Evolutionary conservation across 2,888 invertebrate species (phyloP), one percentile per base, ranked within the genome.

Genomic region (Tridacna crocea): DNA sequence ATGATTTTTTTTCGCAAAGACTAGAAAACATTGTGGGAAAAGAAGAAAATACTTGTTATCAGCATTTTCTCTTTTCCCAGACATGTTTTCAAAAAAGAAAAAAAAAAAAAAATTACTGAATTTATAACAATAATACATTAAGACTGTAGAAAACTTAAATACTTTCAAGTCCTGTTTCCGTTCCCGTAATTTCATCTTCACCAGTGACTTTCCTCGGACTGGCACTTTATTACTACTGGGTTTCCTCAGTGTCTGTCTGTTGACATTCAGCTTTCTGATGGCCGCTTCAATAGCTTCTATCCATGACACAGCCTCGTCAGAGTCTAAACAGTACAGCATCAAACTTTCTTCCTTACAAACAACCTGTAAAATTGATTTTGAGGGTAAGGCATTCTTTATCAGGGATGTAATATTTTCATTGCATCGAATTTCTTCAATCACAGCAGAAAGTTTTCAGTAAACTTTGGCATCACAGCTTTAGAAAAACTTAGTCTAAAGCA

Each of bases 161-260:
- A 91, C 91, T 90, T 88, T 87, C 0, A 85, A 74, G 19, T 89
- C 88, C 74, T 88, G 73, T 76, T 91, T 91, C 68, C 88, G 90
- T 27, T 92, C 90, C 22, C 87, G 79, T 60, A 88, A 83, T 51
- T 88, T 80, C 68, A 90, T 88, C 77, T 85, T 88, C 24, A 90
- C 87, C 15, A 93, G 80, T n/a, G 92, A 93, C 22, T 89, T 89
- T 10, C 92, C 91, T 47, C 93, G 82, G 75, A 93, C 84, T n/a
- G 94, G 94, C 48, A 89, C 88, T 74, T 92, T 92, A 78, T 93
- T 91, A 85, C 94, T 94, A 88, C 94, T 94, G 0, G 91, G 92
- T 75, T 94, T 94, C 22, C 93, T 83, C 61, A 94, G 82, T 0
- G 93, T 93, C 83, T 92, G 92, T 63, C 93, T 84, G 77, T 92